phyloP scores from a whole-genome alignment of 2,888 invertebrate species.

The Azorinus chamasolen region DNA sequence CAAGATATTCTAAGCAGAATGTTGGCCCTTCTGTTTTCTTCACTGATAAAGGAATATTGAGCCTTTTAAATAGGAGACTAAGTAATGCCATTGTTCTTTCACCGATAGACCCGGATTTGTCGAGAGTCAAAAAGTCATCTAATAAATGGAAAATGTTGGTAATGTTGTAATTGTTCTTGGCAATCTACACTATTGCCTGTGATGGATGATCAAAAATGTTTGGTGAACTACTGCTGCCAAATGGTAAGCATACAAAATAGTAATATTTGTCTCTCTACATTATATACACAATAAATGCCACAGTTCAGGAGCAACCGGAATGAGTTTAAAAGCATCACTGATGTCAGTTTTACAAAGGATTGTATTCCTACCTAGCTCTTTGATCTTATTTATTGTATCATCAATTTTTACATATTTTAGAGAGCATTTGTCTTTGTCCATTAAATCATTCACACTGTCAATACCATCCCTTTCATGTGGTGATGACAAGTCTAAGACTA shows the following conservation, averaged over 20 bases:
- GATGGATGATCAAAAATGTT: conserved; percentile 46
- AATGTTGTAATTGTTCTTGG: conserved; percentile 41
- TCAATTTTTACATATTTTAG: too few relatives aligned
- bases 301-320: too few relatives aligned
- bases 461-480: too few relatives aligned
- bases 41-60: conserved; percentile 46
- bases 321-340: too few relatives aligned
- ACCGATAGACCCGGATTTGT: conserved; percentile 11
- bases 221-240: conserved; percentile 49
- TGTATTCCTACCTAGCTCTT: too few relatives aligned
- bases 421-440: too few relatives aligned
- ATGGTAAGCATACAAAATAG: too few relatives aligned
- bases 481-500: conserved; percentile 61
- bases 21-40: conserved; percentile 50
- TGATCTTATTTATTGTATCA: too few relatives aligned
- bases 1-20: conserved; percentile 45
- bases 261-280: too few relatives aligned
- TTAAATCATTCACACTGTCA: too few relatives aligned
- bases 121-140: conserved; percentile 56
- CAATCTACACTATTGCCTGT: conserved; percentile 52
- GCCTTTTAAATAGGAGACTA: conserved; percentile 28
- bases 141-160: conserved; percentile 41
- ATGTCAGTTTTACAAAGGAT: too few relatives aligned
- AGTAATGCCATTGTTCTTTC: conserved; percentile 51
- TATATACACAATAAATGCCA: conserved; percentile 47